Evolutionary conservation across 1,140 invertebrate genomes (phyloP), one percentile per base, ranked within the genome.

Genomic region (Potamilus streckersoni): DNA sequence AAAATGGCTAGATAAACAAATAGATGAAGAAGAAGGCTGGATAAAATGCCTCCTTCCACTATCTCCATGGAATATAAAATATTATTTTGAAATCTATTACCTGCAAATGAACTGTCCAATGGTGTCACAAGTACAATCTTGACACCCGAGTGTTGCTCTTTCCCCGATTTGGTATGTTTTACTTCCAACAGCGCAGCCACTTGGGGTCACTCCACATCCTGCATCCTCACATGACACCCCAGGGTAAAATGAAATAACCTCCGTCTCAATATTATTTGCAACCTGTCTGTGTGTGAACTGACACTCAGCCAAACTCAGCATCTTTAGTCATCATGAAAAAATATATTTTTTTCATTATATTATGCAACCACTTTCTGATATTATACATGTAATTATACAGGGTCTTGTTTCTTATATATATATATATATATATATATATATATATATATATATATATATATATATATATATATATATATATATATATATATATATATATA

Each of bases 231-330:
- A 88, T 1, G 78, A 78, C 61, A 84, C 71, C 62, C 85, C 83
- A 31, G 85, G 85, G 23, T 82, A 81, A 75, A 87, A 88, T 38
- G 81, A 83, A 69, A 85, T 82, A 13, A 88, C 86, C 67, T 88
- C 86, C 49, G 75, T 80, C 58, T 83, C 76, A 56, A 67, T 78
- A 5, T 80, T 79, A n/a, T 80, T 79, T 12, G 74, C 71, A 31
- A 81, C 74, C 31, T 84, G 81, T n/a, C 82, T 74, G 64, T 87
- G 85, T n/a, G 84, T 69, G 17, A 76, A 60, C 78, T 85, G 82
- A 67, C 87, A 88, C 57, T 84, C 84, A 57, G 77, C 80, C 19
- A 86, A 31, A 64, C 75, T 84, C 66, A 84, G 65, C 60, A 82
- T 79, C 86, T 88, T 71, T 16, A 77, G 71, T 20, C 20, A 49